Evolutionary conservation across 2,113 vertebrate genomes (phyloP).

Genomic region (Antechinus flavipes): DNA sequence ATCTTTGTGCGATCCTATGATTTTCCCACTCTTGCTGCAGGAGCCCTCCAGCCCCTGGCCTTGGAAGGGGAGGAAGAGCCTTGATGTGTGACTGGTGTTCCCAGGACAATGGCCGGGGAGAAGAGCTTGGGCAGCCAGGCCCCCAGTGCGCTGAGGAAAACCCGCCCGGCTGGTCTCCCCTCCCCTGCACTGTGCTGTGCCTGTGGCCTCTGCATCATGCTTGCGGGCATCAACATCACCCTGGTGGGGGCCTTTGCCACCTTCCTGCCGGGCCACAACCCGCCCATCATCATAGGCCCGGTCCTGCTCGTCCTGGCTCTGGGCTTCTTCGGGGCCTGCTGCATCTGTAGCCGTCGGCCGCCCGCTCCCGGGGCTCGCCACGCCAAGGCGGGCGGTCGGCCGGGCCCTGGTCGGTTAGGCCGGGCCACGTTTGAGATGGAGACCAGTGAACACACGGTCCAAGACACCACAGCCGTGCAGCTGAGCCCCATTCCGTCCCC

Average conservation of each 20-base stretch:
- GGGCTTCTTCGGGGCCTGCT: slow-evolving; percentile 92
- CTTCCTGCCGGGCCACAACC: slow-evolving; percentile 89
- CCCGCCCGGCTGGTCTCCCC: slow-evolving; percentile 81
- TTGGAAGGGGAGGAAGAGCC: not conserved
- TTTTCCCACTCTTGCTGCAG: slow-evolving; percentile 57
- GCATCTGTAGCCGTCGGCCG: slow-evolving; percentile 89
- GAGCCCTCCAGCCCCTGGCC: not conserved
- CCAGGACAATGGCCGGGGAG: slow-evolving; percentile 25
- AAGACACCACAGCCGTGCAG: slow-evolving; percentile 95
- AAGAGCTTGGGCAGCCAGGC: not conserved
- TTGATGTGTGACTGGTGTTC: not conserved
- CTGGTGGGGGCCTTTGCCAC: slow-evolving; percentile 95
- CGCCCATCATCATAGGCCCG: slow-evolving; percentile 93
- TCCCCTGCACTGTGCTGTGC: slow-evolving; percentile 95
- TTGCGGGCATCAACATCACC: slow-evolving; percentile 97
- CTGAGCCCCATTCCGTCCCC: slow-evolving; percentile 94
- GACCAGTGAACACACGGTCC: slow-evolving; percentile 94
- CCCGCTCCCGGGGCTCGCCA: slow-evolving; percentile 77
- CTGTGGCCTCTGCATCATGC: slow-evolving; percentile 95
- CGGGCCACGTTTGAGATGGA: slow-evolving; percentile 93
- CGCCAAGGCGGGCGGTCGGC: slow-evolving; percentile 66
- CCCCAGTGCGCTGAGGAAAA: not conserved
- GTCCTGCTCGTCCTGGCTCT: slow-evolving; percentile 91
- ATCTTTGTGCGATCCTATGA: not conserved
- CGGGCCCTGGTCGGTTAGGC: slow-evolving; percentile 87